A percentile compares a stretch with the other conserved stretches of the same genome.
Conservation (phyloP, 2,888 invertebrate species). For the Ophion costatus region DNA sequence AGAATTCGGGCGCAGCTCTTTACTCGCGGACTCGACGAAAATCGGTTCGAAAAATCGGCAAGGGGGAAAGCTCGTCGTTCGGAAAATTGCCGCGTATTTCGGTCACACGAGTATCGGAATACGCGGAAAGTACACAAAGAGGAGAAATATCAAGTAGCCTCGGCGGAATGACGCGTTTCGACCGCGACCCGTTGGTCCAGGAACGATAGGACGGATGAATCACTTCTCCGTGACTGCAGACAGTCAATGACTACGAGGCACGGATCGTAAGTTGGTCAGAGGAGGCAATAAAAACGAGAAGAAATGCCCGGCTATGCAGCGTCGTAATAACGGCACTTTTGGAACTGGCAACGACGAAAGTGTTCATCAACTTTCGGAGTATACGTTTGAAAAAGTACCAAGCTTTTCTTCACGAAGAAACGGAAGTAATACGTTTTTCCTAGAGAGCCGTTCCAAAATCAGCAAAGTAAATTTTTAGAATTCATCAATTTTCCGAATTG, state of each 20-base stretch:
- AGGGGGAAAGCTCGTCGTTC: too few species aligned
- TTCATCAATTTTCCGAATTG: too few species aligned
- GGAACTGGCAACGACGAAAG: constrained; percentile 46
- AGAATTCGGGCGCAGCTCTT: not conserved
- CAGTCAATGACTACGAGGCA: constrained; percentile 27
- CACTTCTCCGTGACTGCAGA: constrained; percentile 39
- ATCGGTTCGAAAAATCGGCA: not conserved
- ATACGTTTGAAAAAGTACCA: too few species aligned
- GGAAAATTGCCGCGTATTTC: too few species aligned
- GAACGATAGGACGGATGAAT: constrained; percentile 43
- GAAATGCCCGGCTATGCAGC: constrained; percentile 18
- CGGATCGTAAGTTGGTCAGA: constrained; percentile 38
- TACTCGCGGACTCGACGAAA: not conserved
- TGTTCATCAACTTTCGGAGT: not conserved
- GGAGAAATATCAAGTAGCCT: constrained; percentile 21
- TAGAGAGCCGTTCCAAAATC: too few species aligned
- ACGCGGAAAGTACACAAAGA: constrained; percentile 17
- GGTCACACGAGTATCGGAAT: not conserved
- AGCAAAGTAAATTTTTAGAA: too few species aligned
- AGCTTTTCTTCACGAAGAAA: not conserved
- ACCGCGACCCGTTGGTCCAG: constrained; percentile 58
- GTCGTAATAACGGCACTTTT: constrained; percentile 39
- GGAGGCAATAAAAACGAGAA: constrained; percentile 20
- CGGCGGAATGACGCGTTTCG: constrained; percentile 54
- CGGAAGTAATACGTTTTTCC: too few species aligned